A percentile compares a stretch with the other conserved stretches of the same genome.
These are phyloP conservation scores for Norana najaformis DNA, from an alignment of 2,888 invertebrate genomes.

Conservation along the genomic window DNA sequence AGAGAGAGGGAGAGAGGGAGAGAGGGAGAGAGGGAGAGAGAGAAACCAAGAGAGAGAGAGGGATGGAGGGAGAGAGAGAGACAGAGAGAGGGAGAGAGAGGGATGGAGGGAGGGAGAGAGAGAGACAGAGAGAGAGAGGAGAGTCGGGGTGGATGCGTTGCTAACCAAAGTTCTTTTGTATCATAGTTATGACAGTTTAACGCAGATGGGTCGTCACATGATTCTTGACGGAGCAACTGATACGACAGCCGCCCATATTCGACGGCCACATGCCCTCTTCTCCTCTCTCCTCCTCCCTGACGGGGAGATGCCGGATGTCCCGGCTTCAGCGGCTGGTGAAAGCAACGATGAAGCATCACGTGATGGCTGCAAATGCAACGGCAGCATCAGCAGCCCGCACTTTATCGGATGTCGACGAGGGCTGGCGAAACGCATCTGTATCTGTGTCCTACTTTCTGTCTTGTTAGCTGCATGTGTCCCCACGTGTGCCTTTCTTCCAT, in stretches of 20 bases:
- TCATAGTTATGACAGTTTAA: constrained; percentile 21
- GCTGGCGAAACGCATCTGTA: not conserved
- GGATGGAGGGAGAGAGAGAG: not conserved
- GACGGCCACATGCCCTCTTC: not conserved
- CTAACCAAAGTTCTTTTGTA: not conserved
- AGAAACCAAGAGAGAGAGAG: not conserved
- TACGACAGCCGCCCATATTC: not conserved
- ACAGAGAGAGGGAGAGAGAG: not conserved
- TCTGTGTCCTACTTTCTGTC: not conserved
- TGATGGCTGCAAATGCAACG: not conserved
- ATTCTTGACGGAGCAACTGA: not conserved
- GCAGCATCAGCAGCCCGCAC: not conserved
- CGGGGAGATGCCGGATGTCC: not conserved
- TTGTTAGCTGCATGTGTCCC: not conserved
- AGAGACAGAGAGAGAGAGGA: not conserved
- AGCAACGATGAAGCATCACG: not conserved
- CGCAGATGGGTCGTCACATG: not conserved
- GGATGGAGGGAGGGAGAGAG: not conserved
- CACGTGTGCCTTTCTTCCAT: not conserved
- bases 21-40: not conserved
- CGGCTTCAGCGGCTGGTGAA: not conserved
- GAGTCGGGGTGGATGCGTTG: not conserved
- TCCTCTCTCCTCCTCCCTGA: not conserved
- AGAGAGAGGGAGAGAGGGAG: not conserved
- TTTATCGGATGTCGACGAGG: not conserved